Conservation (phyloP, 2,113 vertebrate species). For the Cercopithecus mona region DNA sequence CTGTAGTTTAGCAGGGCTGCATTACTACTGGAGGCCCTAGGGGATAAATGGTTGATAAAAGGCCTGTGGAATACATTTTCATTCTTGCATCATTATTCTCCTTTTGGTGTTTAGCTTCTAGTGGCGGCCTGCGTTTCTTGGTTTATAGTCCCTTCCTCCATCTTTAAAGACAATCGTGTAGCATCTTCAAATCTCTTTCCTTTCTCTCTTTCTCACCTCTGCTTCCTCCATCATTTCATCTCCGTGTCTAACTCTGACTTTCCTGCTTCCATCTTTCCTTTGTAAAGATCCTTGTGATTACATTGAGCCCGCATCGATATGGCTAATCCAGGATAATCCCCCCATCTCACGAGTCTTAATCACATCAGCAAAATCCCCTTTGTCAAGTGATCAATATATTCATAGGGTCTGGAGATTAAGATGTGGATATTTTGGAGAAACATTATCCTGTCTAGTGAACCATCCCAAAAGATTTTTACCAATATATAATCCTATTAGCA, state of each 20-base stretch:
- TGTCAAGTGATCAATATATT: not conserved
- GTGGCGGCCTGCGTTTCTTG: not conserved
- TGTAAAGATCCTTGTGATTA: conserved; percentile 4
- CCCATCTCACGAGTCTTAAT: not conserved
- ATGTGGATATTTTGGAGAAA: not conserved
- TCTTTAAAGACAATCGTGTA: not conserved
- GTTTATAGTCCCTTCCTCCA: not conserved
- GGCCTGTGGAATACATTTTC: too few relatives aligned
- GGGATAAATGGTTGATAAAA: not conserved
- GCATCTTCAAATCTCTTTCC: not conserved
- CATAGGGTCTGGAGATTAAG: not conserved
- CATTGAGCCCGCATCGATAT: not conserved
- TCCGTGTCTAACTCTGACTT: not conserved
- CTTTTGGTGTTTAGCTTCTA: not conserved
- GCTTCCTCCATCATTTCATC: not conserved
- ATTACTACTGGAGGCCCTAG: not conserved
- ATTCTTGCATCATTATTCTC: too few relatives aligned
- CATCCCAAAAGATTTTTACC: not conserved
- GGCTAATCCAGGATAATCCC: not conserved
- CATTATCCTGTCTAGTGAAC: not conserved
- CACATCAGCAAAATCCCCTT: not conserved
- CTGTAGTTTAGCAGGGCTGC: not conserved
- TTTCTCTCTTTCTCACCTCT: not conserved
- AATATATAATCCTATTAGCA: not conserved
- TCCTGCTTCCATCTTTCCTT: not conserved